Evolutionary conservation across 2,113 vertebrate species (phyloP), one percentile per base, ranked within the genome.

Genomic region (Emydocephalus ijimae): DNA sequence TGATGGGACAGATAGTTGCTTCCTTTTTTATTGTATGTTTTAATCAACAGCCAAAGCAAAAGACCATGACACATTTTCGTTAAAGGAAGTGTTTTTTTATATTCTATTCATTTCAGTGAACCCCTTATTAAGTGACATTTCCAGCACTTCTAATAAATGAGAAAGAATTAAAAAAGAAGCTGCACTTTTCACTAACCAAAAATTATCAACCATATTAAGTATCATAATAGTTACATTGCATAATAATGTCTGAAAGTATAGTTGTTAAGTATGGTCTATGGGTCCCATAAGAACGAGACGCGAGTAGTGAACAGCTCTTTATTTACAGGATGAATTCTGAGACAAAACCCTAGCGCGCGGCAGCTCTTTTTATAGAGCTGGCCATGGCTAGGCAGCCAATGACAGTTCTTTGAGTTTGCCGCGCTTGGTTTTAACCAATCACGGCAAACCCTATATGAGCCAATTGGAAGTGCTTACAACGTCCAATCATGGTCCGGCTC

Each of bases 1-100:
- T 26, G 1, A 50, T 95, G 57, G n/a, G 23, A 12, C 39, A 43
- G 54, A 34, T 57, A 50, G 39, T 92, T 94, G 94, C 90, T 26
- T 94, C 90, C 59, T 56, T 57, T 48, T 50, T 92, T 90, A 4
- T 6, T 85, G 34, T 93, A 93, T 88, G 0, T 43, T 86, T 0
- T 18, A 93, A 95, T 90, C 89, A 74, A 59, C 26, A 56, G 7
- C 56, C 89, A 34, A 0, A 92, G 21, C 48, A 39, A 92, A 93
- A 93, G n/a, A 90, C n/a, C 18, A 0, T 14, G 85, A 94, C 57
- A 0, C 69, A 93, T 59, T 74, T 26, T 61, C 24, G 57, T 3
- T 48, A 50, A 57, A 91, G 18, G 10, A 92, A 90, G 12, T 23
- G 8, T 29, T 61, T 45, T 29, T 92, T 88, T 15, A 52, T 69